Evolutionary conservation across 2,888 invertebrate genomes (phyloP).

Genomic region (Drymonia ruficornis): DNA sequence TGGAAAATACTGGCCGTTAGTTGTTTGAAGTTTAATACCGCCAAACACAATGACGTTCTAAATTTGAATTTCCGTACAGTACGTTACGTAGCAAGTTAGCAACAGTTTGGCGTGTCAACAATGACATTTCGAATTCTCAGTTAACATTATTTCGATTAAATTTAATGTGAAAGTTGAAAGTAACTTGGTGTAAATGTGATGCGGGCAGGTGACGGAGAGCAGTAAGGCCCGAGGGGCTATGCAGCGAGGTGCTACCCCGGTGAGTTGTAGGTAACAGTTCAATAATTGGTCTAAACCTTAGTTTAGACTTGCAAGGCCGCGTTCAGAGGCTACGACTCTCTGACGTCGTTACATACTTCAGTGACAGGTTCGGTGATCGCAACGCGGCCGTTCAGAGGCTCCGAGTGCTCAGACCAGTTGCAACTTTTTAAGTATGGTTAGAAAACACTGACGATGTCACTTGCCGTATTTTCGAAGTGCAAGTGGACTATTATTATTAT

Average conservation of each 20-base stretch:
- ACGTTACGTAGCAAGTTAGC: too few relatives aligned
- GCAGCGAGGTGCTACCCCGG: slow-evolving; percentile 51
- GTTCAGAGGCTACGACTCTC: too few relatives aligned
- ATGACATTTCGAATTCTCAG: not conserved
- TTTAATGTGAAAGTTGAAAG: not conserved
- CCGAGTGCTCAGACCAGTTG: too few relatives aligned
- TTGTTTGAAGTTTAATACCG: not conserved
- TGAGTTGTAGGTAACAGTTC: slow-evolving; percentile 42
- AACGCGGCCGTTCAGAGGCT: too few relatives aligned
- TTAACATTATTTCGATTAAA: not conserved
- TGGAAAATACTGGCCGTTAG: slow-evolving; percentile 11
- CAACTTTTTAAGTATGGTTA: too few relatives aligned
- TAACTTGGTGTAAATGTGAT: slow-evolving; percentile 15
- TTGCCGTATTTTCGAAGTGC: too few relatives aligned
- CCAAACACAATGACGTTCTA: not conserved
- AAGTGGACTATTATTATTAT: too few relatives aligned
- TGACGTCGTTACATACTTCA: too few relatives aligned
- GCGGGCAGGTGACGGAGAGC: slow-evolving; percentile 45
- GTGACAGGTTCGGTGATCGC: too few relatives aligned
- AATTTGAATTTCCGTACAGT: not conserved
- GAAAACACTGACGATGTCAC: too few relatives aligned
- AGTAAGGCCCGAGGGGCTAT: slow-evolving; percentile 55
- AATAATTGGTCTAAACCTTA: too few relatives aligned
- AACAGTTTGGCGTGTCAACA: not conserved
- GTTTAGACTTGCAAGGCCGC: too few relatives aligned